Evolutionary conservation across 2,113 vertebrate species (phyloP).

Genomic region (Eurystomus gularis): DNA sequence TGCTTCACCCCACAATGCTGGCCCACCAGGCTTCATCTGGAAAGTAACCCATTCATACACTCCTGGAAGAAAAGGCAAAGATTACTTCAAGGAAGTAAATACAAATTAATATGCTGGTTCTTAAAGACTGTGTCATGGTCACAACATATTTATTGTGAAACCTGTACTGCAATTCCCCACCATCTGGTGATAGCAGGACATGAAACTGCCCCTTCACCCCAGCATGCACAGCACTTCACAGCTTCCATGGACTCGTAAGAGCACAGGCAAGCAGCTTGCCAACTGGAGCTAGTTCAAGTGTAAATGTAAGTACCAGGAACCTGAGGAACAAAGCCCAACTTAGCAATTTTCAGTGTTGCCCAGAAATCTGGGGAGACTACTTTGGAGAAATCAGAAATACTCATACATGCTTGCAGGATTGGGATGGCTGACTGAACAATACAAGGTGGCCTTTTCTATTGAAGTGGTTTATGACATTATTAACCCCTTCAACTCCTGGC

Average conservation of each 20-base stretch:
- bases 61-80: constrained; percentile 73
- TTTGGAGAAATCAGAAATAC: neutral
- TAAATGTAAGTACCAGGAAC: fast-evolving
- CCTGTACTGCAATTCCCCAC: neutral
- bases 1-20: constrained; percentile 82
- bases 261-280: neutral
- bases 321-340: neutral
- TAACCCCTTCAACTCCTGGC: neutral
- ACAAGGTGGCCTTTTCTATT: neutral
- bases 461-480: neutral
- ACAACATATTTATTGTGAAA: neutral
- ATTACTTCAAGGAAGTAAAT: neutral
- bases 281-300: neutral
- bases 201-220: neutral
- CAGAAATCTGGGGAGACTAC: neutral
- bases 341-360: neutral
- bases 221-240: neutral
- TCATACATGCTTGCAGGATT: neutral
- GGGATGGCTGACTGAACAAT: neutral
- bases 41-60: constrained; percentile 87
- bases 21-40: constrained; percentile 90
- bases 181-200: neutral
- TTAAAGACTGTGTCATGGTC: neutral
- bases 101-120: neutral
- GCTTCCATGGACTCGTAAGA: neutral